Evolutionary conservation across 2,888 invertebrate species (phyloP).

Genomic region (Dicyrtoma fusca): DNA sequence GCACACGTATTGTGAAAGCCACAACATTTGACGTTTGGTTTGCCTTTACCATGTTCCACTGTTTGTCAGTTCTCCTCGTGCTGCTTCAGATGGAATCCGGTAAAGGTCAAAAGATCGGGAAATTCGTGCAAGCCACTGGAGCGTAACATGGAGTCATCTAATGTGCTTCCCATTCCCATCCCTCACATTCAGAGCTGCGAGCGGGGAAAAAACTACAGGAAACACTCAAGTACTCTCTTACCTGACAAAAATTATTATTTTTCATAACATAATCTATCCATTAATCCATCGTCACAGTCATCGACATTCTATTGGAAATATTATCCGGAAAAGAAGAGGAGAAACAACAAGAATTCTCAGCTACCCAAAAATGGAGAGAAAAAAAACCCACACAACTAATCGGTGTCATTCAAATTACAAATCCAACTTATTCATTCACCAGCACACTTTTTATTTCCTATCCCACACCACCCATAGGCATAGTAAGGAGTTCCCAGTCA

Average conservation of each 20-base stretch:
- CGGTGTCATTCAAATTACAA: no score
- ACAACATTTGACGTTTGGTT: slow-evolving; percentile 21
- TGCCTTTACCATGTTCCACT: slow-evolving; percentile 14
- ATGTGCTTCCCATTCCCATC: slow-evolving; percentile 30
- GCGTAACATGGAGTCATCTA: slow-evolving; percentile 37
- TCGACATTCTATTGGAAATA: slow-evolving; percentile 11
- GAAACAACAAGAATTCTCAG: not conserved
- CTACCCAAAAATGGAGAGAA: not conserved
- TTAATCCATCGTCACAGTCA: slow-evolving; percentile 22
- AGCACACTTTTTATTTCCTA: not conserved
- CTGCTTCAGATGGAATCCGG: slow-evolving; percentile 40
- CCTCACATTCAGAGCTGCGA: not conserved
- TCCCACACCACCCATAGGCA: no score
- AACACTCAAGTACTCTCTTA: slow-evolving; percentile 33
- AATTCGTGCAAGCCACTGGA: slow-evolving; percentile 54
- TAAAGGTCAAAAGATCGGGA: slow-evolving; percentile 54
- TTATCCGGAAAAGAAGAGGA: not conserved
- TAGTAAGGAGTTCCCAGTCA: no score
- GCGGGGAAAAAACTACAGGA: not conserved
- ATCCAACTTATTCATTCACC: not conserved
- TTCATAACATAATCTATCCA: slow-evolving; percentile 32
- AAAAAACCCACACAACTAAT: no score
- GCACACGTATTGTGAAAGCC: slow-evolving; percentile 5
- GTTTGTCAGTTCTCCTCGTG: slow-evolving; percentile 34
- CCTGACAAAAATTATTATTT: slow-evolving; percentile 30